Conservation (phyloP, 2,797 vertebrate species). For the Pseudotriccus pelzelni region DNA sequence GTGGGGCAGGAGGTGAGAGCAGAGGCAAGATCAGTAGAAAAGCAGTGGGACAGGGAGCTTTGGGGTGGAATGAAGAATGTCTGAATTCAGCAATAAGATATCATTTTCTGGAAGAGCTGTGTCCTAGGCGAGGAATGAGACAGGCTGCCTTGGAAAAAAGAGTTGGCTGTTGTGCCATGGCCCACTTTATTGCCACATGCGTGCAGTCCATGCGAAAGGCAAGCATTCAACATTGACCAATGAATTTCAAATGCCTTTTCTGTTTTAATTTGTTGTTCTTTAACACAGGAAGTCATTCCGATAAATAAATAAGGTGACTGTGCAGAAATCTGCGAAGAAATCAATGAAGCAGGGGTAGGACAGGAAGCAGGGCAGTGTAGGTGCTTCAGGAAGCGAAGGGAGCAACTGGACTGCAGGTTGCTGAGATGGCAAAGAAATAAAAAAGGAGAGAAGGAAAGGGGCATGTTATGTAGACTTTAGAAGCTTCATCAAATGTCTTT, state of each 20-base stretch:
- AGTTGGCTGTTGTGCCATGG: accelerated
- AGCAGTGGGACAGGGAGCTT: not conserved
- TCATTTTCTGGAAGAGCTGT: not conserved
- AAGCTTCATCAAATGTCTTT: not conserved
- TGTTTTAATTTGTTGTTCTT: not conserved
- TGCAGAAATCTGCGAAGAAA: not conserved
- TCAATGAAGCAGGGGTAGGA: not conserved
- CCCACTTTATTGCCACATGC: not conserved
- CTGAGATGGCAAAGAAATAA: not conserved
- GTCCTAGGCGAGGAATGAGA: not conserved
- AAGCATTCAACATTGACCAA: not conserved
- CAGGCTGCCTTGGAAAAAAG: accelerated
- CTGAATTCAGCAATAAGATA: not conserved
- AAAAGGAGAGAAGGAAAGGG: not conserved
- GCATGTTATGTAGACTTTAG: not conserved
- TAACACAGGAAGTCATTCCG: not conserved
- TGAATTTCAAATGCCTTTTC: not conserved
- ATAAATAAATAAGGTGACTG: not conserved
- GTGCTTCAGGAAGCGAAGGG: not conserved
- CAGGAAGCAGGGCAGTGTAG: not conserved
- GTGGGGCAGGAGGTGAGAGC: not conserved
- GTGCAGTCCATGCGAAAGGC: not conserved
- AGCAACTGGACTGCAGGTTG: not conserved
- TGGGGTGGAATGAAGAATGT: not conserved
- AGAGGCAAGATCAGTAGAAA: not conserved